Conservation (phyloP, 2,797 vertebrate genomes). For the Rhinogobio ventralis region DNA sequence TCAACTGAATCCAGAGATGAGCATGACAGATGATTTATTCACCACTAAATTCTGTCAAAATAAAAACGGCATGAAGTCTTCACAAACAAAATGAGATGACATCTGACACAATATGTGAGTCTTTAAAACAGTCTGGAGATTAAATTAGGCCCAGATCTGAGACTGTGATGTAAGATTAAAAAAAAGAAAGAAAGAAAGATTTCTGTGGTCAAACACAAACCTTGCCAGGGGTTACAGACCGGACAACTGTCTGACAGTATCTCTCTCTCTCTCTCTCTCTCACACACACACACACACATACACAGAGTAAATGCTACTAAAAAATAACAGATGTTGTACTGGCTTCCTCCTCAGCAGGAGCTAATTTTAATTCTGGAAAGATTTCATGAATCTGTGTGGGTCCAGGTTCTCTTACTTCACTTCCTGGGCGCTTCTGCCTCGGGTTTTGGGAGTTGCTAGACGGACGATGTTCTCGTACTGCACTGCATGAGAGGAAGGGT, state of each 20-base stretch:
- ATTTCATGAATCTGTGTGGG: conserved; percentile 12
- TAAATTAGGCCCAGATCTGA: conserved; percentile 16
- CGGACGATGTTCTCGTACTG: conserved; percentile 66
- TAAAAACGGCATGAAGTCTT: background rate
- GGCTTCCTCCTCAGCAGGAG: conserved; percentile 59
- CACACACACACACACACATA: conserved; percentile 41
- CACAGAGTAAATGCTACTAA: conserved; percentile 55
- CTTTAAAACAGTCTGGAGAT: background rate
- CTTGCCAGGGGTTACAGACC: conserved; percentile 61
- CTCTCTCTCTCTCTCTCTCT: no score
- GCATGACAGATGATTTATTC: background rate
- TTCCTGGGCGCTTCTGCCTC: conserved; percentile 60
- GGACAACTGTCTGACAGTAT: conserved; percentile 71
- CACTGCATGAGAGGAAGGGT: conserved; percentile 60
- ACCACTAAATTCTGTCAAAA: background rate
- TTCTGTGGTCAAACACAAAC: conserved; percentile 58
- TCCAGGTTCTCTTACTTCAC: conserved; percentile 60
- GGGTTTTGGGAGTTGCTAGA: conserved; percentile 69
- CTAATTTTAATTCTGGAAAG: conserved; percentile 60
- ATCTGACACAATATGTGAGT: background rate
- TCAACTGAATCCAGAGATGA: conserved; percentile 20
- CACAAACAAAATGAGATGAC: background rate
- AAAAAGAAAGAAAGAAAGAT: conserved; percentile 72
- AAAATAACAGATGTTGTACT: conserved; percentile 69
- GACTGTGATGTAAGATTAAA: conserved; percentile 46